These are phyloP conservation scores for Sweltsa coloradensis DNA, from an alignment of 1,140 invertebrate genomes.

Conservation along the genomic window DNA sequence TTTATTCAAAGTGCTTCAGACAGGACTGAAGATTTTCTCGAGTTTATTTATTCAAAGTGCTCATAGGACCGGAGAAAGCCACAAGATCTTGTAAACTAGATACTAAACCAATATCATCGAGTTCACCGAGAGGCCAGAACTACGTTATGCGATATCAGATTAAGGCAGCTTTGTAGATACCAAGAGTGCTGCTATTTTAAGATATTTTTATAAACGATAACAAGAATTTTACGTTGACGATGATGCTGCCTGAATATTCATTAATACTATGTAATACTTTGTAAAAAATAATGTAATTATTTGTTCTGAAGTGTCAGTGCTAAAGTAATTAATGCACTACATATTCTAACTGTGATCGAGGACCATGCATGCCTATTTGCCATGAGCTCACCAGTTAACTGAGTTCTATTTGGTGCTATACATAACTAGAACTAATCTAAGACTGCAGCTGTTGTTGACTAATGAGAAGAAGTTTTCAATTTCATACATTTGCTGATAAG, in stretches of 20 bases:
- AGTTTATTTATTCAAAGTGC: too few relatives aligned
- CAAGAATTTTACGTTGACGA: background rate
- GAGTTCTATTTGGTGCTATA: slow-evolving; percentile 10
- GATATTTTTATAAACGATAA: background rate
- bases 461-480: background rate
- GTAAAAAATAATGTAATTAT: slow-evolving; percentile 1
- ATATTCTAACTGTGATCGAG: slow-evolving; percentile 7
- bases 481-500: background rate
- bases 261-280: background rate
- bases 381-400: slow-evolving; percentile 7
- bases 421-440: slow-evolving; percentile 4
- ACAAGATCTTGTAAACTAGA: too few relatives aligned
- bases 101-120: too few relatives aligned
- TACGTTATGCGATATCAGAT: too few relatives aligned
- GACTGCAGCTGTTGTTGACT: background rate
- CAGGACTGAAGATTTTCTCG: too few relatives aligned
- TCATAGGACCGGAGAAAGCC: too few relatives aligned
- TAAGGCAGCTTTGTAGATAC: background rate
- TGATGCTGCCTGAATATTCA: background rate
- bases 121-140: too few relatives aligned
- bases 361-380: slow-evolving; percentile 9
- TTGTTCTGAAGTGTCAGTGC: slow-evolving; percentile 5
- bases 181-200: background rate
- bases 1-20: too few relatives aligned
- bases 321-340: slow-evolving; percentile 1